Evolutionary conservation across 2,113 vertebrate genomes (phyloP).

Genomic region (Gymnorhina tibicen): DNA sequence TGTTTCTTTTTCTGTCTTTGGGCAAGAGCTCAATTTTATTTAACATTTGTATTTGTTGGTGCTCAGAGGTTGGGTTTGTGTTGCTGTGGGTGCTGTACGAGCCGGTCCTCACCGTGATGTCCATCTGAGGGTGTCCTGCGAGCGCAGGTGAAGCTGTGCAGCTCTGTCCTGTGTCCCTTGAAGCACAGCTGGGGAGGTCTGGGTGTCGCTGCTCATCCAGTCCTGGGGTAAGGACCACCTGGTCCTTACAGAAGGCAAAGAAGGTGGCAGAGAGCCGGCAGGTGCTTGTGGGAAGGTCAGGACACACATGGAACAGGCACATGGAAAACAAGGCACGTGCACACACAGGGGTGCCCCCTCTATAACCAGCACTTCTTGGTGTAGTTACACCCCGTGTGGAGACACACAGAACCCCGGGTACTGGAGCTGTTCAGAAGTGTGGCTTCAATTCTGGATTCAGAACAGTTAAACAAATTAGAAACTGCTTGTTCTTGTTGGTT

Average conservation of each 20-base stretch:
- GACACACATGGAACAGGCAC: neutral
- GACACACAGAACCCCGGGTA: neutral
- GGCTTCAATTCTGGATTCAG: neutral
- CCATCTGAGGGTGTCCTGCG: neutral
- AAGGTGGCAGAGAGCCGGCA: neutral
- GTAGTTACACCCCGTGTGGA: neutral
- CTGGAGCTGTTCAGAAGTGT: neutral
- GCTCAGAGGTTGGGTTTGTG: neutral
- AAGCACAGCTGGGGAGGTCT: neutral
- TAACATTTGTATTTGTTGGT: neutral
- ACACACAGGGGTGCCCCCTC: neutral
- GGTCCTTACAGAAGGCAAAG: neutral
- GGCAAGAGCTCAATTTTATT: neutral
- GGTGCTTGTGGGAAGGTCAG: neutral
- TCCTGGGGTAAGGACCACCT: neutral
- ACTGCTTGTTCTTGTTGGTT: neutral
- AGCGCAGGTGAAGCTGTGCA: neutral
- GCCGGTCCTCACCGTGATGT: neutral
- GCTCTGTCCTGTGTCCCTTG: neutral
- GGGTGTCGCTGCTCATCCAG: neutral
- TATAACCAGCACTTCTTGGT: neutral
- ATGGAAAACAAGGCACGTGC: neutral
- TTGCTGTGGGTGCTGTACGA: neutral
- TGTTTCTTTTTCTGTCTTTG: neutral
- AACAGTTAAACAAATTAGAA: neutral